Conservation (phyloP, 2,888 invertebrate species). For the Byasa hedistus region DNA sequence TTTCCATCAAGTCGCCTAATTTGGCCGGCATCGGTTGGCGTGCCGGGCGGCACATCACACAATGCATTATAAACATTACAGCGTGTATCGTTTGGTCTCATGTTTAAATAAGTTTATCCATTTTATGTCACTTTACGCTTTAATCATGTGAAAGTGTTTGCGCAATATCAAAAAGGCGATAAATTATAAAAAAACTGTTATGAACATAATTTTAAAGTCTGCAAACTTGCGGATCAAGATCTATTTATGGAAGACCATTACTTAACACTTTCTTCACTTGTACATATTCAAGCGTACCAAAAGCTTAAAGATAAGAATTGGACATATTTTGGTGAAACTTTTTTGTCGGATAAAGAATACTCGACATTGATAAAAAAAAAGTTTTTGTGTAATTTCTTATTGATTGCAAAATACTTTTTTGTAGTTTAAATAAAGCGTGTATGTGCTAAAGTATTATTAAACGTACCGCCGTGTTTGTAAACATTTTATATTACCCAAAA, state of each 20-base stretch:
- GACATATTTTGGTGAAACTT: no score
- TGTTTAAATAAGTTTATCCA: background rate
- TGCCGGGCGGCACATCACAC: constrained; percentile 19
- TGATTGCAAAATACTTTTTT: no score
- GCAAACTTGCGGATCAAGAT: background rate
- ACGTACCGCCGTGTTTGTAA: background rate
- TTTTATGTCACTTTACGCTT: background rate
- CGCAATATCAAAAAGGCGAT: background rate
- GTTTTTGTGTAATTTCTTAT: no score
- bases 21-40: constrained; percentile 13
- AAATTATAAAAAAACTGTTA: background rate
- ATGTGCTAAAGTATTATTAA: background rate
- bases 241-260: background rate
- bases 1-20: constrained; percentile 28
- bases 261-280: no score
- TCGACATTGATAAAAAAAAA: no score
- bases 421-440: background rate
- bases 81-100: background rate
- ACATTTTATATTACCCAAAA: background rate
- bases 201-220: background rate
- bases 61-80: constrained; percentile 25
- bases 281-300: no score
- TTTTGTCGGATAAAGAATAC: no score
- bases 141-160: background rate
- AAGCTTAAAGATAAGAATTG: no score